Base-by-base conservation (phyloP, 2,888 invertebrate genomes). In the Ypsolopha scabrella region DNA sequence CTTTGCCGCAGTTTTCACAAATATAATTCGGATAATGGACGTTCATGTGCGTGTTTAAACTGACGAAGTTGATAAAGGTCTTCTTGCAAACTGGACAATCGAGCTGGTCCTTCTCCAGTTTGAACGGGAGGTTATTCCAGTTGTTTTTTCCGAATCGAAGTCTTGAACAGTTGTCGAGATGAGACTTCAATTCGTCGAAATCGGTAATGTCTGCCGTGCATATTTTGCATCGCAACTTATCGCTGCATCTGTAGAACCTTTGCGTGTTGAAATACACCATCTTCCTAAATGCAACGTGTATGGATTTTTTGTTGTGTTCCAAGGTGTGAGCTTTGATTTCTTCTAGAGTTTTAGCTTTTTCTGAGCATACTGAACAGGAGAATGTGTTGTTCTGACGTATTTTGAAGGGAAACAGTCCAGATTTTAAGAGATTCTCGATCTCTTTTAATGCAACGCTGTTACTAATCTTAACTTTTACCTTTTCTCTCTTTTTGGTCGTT, bases 1-100 rank as follows among this genome's bases (percentile, higher is more conserved):
- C 86, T 51, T 88, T 88, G 0, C 86, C 86, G 53, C 88, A 88
- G 55, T 72, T 82, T 51, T 86, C 81, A 51, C 88, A 88, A 0
- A 87, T 83, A 54, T 87, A 81, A 48, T 85, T 80, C 0, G 85
- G 85, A 38, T 83, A 88, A 9, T 88, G 88, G 0, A 81, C 63
- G 37, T 88, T 88, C 81, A 88, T 88, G 53, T 88, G 88, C 0
- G 80, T 85, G 44, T 85, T 86, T 0, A 86, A 52, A 51, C 67
- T 78, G 10, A 85, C 83, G 41, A 75, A 86, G 47, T 86, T 86
- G 0, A 86, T 47, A 50, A 86, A 86, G 0, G 65, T 74, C 55
- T 82, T 81, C 47, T 78, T 70, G 56, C 86, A 86, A 0, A 85
- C 67, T 0, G 83, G 83, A 50, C 86, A 86, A 51, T 86, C 85